Percentiles rank a stretch among this genome's conserved stretches.
These are phyloP conservation scores for Aphrophora alni DNA, from an alignment of 2,888 invertebrate genomes.

Conservation along the genomic window DNA sequence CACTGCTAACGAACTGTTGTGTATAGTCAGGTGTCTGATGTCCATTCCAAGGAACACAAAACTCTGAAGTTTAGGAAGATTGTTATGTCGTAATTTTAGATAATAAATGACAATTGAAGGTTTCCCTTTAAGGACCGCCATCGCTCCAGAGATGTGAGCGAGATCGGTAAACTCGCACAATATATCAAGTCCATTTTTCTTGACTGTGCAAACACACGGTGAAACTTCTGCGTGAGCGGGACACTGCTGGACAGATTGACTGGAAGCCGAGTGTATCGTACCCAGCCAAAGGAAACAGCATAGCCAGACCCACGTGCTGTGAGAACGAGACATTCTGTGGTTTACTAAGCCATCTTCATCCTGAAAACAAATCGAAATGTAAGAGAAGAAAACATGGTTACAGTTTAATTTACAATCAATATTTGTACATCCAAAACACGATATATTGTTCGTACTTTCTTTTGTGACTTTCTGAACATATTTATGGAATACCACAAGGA, in stretches of 20 bases:
- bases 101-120: slow-evolving; percentile 83
- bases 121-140: slow-evolving; percentile 81
- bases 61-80: slow-evolving; percentile 81
- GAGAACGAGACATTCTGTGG: slow-evolving; percentile 22
- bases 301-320: slow-evolving; percentile 25
- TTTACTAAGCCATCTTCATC: slow-evolving; percentile 36
- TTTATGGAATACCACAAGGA: too few species aligned
- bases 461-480: too few species aligned
- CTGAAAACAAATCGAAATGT: slow-evolving; percentile 7
- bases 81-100: slow-evolving; percentile 85
- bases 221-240: slow-evolving; percentile 75
- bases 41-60: slow-evolving; percentile 87
- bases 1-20: slow-evolving; percentile 85
- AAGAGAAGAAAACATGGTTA: too few species aligned
- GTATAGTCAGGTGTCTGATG: slow-evolving; percentile 86
- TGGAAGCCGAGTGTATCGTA: slow-evolving; percentile 37
- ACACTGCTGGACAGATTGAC: slow-evolving; percentile 60
- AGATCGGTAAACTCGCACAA: slow-evolving; percentile 87
- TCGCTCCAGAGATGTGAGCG: slow-evolving; percentile 77
- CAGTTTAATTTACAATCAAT: too few species aligned
- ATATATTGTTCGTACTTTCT: too few species aligned
- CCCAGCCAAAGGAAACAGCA: slow-evolving; percentile 20
- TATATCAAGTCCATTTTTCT: slow-evolving; percentile 88
- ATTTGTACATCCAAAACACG: too few species aligned
- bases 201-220: slow-evolving; percentile 84